Percentiles rank a stretch among this genome's conserved stretches.
Conservation (phyloP, 2,888 invertebrate species). For the Thera obeliscata region DNA sequence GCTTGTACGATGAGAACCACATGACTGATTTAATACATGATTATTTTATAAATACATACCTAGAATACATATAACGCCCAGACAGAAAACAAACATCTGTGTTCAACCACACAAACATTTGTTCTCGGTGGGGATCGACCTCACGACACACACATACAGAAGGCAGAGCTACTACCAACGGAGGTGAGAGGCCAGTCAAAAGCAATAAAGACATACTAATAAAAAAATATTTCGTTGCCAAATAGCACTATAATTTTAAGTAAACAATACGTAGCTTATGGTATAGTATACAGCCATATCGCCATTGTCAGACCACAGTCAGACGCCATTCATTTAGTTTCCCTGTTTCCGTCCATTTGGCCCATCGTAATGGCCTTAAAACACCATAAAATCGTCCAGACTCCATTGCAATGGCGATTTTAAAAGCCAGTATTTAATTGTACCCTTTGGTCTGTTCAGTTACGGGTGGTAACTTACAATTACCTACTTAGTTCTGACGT, state of each 20-base stretch:
- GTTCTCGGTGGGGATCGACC: no score
- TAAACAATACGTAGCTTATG: slow-evolving; percentile 3
- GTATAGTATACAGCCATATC: slow-evolving; percentile 6
- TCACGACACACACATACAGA: no score
- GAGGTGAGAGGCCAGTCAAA: no score
- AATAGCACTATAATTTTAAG: not conserved
- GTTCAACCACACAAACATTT: no score
- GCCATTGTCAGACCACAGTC: slow-evolving; percentile 28
- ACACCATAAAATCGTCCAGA: slow-evolving; percentile 25
- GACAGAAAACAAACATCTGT: no score
- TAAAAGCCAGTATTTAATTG: slow-evolving; percentile 19
- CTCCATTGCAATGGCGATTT: slow-evolving; percentile 28
- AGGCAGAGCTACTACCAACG: no score
- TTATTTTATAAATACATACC: no score
- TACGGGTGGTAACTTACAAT: not conserved
- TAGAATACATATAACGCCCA: no score
- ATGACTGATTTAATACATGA: no score
- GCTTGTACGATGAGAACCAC: no score
- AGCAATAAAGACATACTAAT: not conserved
- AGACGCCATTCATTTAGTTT: slow-evolving; percentile 32
- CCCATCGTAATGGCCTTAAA: slow-evolving; percentile 34
- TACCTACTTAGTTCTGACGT: not conserved
- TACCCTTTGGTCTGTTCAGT: slow-evolving; percentile 12
- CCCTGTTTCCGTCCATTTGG: slow-evolving; percentile 32
- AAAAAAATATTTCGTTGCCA: not conserved